Conservation (phyloP, 2,113 vertebrate genomes). For the Pitta sordida region DNA sequence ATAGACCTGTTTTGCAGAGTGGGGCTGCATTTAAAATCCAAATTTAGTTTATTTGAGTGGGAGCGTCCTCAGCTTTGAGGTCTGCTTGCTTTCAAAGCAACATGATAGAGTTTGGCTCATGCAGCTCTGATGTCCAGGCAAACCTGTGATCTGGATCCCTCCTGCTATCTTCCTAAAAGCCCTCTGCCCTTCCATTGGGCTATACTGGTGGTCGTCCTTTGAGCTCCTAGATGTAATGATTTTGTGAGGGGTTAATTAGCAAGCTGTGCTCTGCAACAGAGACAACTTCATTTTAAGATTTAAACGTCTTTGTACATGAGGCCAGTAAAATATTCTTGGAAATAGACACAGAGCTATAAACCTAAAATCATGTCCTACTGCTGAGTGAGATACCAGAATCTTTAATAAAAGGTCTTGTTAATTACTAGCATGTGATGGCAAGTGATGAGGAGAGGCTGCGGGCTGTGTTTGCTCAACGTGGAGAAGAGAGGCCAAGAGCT, state of each 20-base stretch:
- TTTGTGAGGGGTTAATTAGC: conserved; percentile 9
- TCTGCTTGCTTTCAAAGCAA: conserved; percentile 19
- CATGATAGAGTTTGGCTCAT: background rate
- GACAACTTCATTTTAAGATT: conserved; percentile 10
- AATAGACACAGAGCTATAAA: conserved; percentile 29
- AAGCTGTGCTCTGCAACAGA: background rate
- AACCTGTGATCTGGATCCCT: background rate
- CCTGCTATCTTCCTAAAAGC: background rate
- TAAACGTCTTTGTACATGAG: conserved; percentile 19
- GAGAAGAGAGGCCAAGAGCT: background rate
- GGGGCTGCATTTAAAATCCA: background rate
- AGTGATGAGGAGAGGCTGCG: background rate
- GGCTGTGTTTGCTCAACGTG: background rate
- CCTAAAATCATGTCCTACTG: background rate
- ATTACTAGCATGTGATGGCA: conserved; percentile 31
- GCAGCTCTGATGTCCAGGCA: background rate
- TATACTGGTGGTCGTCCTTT: accelerated
- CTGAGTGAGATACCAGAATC: conserved; percentile 23
- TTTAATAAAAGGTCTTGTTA: conserved; percentile 30
- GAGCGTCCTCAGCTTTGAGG: background rate
- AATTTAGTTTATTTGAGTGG: conserved; percentile 40
- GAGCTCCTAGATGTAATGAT: background rate
- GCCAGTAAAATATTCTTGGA: conserved; percentile 34
- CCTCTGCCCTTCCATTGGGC: background rate
- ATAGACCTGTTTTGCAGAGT: conserved; percentile 18